Evolutionary conservation across 2,888 invertebrate species (phyloP), one percentile per base, ranked within the genome.

Genomic region (Cephalotes varians): DNA sequence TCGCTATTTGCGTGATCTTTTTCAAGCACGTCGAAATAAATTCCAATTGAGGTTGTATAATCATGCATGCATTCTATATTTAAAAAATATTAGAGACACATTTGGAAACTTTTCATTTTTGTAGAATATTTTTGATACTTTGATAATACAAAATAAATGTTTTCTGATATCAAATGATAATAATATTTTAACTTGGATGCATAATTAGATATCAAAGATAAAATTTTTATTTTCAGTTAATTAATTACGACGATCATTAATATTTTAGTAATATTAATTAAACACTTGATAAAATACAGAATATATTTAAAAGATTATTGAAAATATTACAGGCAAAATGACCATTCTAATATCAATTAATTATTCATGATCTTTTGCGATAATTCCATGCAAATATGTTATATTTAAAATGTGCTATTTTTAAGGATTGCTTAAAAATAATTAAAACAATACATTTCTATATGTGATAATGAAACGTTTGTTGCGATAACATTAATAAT

Each of bases 81-180:
- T 4, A 37, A 51, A 49, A 62, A 73, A 34, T 47, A 9, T 64
- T 6, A 31, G 64, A 62, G 62, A n/a, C n/a, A 56, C 72, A 21
- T 73, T 73, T 7, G 28, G n/a, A 5, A 72, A 37, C n/a, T 73
- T 73, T 64, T 73, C 18, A n/a, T 62, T 62, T 6, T 3, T 31
- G 31, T 28, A 10, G 21, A 62, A 31, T 18, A n/a, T 34, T 21
- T 12, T 6, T 25, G 71, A 73, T 15, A n/a, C 56, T n/a, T 58
- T n/a, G 25, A 40, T 40, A 15, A 25, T 58, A 15, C 21, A 18
- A 37, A 54, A 71, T 28, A 37, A 54, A 71, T 28, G 3, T n/a
- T 1, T 31, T 40, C 12, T 62, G 34, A 21, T 31, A 47, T 49
- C 15, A 21, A 51, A 40, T 65, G 12, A n/a, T 44, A 65, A 0